These are phyloP conservation scores for Lutraria lutraria DNA, from an alignment of 2,888 invertebrate genomes.

Conservation along the genomic window DNA sequence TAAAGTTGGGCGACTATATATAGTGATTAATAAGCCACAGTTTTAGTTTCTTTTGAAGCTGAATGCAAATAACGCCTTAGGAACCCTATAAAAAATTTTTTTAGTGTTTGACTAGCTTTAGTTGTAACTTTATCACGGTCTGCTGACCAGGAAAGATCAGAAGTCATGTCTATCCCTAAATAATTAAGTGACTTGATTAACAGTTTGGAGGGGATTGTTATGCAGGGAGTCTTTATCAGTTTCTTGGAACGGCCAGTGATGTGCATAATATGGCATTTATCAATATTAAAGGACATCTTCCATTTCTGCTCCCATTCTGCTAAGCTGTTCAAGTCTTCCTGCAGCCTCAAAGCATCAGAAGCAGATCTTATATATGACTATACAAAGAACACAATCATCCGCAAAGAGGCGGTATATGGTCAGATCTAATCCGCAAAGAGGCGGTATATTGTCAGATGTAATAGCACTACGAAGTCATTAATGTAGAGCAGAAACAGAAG, in stretches of 20 bases:
- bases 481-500: too few relatives aligned
- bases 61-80: too few relatives aligned
- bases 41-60: too few relatives aligned
- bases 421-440: too few relatives aligned
- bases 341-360: background rate
- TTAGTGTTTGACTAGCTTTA: too few relatives aligned
- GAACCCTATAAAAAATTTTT: too few relatives aligned
- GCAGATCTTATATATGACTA: background rate
- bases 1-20: too few relatives aligned
- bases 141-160: too few relatives aligned
- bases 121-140: too few relatives aligned
- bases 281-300: slow-evolving; percentile 38
- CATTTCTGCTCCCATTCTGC: slow-evolving; percentile 39
- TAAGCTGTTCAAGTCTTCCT: slow-evolving; percentile 32
- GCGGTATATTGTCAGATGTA: background rate
- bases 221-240: background rate
- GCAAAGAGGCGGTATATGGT: slow-evolving; percentile 23
- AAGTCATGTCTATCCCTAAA: too few relatives aligned
- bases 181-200: too few relatives aligned
- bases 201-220: background rate
- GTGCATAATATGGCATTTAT: slow-evolving; percentile 34
- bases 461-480: slow-evolving; percentile 15
- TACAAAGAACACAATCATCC: slow-evolving; percentile 38
- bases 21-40: too few relatives aligned
- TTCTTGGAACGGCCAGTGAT: background rate